Percentiles rank a stretch among this genome's conserved stretches.
These are phyloP conservation scores for Proteles cristata DNA, from an alignment of 2,113 vertebrate species.

Conservation along the genomic window DNA sequence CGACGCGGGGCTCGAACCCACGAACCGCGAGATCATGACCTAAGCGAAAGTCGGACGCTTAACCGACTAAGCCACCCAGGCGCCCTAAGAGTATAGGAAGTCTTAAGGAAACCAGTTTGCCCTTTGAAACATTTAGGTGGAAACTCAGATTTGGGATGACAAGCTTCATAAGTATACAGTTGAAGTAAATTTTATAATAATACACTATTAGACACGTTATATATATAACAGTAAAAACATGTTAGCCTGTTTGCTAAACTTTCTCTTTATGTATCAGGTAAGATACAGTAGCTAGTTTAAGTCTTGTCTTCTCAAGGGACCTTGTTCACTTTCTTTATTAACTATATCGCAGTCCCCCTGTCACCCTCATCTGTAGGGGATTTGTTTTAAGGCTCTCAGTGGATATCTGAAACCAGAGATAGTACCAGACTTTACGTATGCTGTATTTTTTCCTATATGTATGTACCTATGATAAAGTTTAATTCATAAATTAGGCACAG, in stretches of 20 bases:
- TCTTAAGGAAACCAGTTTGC: not conserved
- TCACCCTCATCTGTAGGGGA: not conserved
- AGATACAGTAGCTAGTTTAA: too few species aligned
- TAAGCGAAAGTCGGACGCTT: too few species aligned
- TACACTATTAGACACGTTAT: not conserved
- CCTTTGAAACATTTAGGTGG: not conserved
- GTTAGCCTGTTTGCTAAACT: not conserved
- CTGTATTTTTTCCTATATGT: not conserved
- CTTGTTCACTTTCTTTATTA: not conserved
- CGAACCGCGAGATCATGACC: too few species aligned
- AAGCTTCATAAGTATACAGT: not conserved
- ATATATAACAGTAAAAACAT: not conserved
- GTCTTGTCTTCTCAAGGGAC: not conserved
- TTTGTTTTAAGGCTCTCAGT: not conserved
- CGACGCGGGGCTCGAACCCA: too few species aligned
- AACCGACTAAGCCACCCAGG: too few species aligned
- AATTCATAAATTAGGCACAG: not conserved
- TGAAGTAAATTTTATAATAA: not conserved
- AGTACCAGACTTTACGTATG: not conserved
- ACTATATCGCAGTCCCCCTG: not conserved
- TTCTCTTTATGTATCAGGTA: not conserved
- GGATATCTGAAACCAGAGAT: not conserved
- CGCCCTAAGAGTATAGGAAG: not conserved
- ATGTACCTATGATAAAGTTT: not conserved
- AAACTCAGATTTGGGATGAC: not conserved